phyloP scores from a whole-genome alignment of 1,140 invertebrate species.

The Danaus melanippus region DNA sequence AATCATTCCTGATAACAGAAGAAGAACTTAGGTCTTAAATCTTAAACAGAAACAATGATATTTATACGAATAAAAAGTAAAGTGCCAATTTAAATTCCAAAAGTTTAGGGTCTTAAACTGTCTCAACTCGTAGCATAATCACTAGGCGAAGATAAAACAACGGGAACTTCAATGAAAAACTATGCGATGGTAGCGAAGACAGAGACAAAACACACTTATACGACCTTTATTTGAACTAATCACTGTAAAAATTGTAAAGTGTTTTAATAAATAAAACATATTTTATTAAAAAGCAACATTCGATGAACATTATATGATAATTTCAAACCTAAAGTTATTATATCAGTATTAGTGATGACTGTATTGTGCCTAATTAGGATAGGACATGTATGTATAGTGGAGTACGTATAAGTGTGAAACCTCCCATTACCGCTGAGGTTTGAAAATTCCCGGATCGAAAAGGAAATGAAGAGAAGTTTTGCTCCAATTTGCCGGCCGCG shows the following conservation, averaged over 20 bases:
- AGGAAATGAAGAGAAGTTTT: constrained; percentile 29
- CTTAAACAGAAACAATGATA: no score
- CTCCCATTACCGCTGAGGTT: constrained; percentile 13
- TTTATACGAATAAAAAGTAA: no score
- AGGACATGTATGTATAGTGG: no score
- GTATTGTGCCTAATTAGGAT: no score
- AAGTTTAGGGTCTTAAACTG: constrained; percentile 6
- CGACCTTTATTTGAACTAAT: background rate
- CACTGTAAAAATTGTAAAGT: no score
- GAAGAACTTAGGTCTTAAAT: no score
- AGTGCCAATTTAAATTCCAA: constrained; percentile 8
- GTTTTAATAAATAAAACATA: no score
- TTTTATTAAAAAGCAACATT: no score
- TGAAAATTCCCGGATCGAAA: constrained; percentile 11
- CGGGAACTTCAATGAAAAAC: constrained; percentile 6
- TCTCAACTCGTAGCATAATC: constrained; percentile 7
- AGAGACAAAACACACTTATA: constrained; percentile 2
- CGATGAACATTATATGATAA: no score
- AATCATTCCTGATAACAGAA: no score
- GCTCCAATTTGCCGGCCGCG: constrained; percentile 27
- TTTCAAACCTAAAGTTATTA: no score
- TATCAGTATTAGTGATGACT: no score
- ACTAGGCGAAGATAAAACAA: constrained; percentile 8
- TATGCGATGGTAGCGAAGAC: constrained; percentile 4
- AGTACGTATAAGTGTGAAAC: constrained; percentile 4